phyloP scores from a whole-genome alignment of 2,113 vertebrate genomes.

The Otolemur garnettii region DNA sequence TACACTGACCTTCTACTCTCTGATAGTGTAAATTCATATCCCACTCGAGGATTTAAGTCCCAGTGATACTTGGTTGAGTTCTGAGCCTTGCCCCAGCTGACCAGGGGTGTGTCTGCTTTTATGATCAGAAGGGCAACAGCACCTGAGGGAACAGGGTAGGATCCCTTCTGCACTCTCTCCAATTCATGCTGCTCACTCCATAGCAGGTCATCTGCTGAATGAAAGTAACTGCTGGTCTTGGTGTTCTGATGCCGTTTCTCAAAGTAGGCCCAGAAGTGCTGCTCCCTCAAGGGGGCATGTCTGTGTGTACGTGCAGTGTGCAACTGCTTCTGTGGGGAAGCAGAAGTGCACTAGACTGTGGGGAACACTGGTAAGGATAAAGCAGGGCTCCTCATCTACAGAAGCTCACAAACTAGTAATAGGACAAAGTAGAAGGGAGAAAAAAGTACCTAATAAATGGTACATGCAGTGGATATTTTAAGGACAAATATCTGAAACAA shows the following conservation, averaged over 20 bases:
- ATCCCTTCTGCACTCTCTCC: not conserved
- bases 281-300: not conserved
- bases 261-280: not conserved
- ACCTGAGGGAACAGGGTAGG: not conserved
- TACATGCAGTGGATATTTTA: not conserved
- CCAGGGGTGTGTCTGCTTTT: not conserved
- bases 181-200: fast-evolving
- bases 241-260: not conserved
- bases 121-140: not conserved
- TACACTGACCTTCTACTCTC: constrained; percentile 54
- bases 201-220: not conserved
- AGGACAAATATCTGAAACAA: not conserved
- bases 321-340: no score
- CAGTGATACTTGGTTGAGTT: not conserved
- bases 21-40: constrained; percentile 60
- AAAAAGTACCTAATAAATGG: not conserved
- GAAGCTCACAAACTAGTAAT: not conserved
- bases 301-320: not conserved
- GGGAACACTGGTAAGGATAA: not conserved
- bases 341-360: not conserved
- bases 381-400: constrained; percentile 2
- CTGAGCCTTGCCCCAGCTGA: not conserved
- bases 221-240: not conserved
- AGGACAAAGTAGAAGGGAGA: not conserved
- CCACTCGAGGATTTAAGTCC: not conserved